Evolutionary conservation across 2,797 vertebrate species (phyloP), one percentile per base, ranked within the genome.

Genomic region (Danio albolineatus): DNA sequence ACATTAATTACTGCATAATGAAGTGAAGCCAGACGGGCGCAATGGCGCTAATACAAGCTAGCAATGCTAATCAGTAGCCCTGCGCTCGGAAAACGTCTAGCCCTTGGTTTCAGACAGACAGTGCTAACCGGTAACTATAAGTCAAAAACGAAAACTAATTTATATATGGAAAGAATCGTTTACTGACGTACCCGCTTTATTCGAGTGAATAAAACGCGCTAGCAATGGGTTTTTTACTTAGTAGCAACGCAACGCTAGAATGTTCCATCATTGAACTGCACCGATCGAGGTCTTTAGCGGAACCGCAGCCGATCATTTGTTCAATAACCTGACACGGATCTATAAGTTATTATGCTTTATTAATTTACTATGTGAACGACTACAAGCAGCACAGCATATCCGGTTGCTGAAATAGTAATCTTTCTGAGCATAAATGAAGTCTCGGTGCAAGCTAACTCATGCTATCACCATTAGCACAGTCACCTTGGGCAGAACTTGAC

Each of bases 401-500:
- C n/a, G 12, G 10, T n/a, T 2, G 62, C 14, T 8, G 14, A 28
- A 17, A 53, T 39, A 4, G 5, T 65, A 17, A 28, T 39, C 1
- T 41, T 10, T 69, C 12, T 13, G 21, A 19, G 28, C 41, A 14
- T 41, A 17, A 53, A 73, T 81, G 81, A 82, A 0, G 10, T 28
- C 36, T 67, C 82, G 39, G 1, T 78, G n/a, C 87, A 85, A 86
- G 87, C 73, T 89, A 88, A 84, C 87, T 61, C 76, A 78, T 67
- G 87, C 87, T 88, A 87, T 81, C 82, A 7, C 19, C 14, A 38
- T 61, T 76, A 49, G 86, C 87, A 64, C 71, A 87, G 91, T 93
- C 91, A 93, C 92, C 91, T 93, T 93, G 91, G 90, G 78, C 87
- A 86, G 75, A 80, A 85, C 84, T 76, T 80, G 69, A 79, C 86